Conservation (phyloP, 2,797 vertebrate species). For the Dendrocincla tyrannina region DNA sequence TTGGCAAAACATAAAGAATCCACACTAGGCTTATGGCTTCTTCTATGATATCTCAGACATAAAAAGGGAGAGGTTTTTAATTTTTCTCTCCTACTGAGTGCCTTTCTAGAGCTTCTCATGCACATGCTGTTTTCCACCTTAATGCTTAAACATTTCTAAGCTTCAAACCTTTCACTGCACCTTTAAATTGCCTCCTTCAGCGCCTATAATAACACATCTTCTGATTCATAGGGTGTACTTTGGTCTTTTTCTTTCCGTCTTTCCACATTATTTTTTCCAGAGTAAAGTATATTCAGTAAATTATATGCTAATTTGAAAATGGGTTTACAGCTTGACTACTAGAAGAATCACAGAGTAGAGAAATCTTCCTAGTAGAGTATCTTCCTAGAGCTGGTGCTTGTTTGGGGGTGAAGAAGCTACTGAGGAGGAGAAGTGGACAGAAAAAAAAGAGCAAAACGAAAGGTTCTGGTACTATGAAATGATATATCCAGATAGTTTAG, state of each 20-base stretch:
- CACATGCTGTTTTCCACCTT: background rate
- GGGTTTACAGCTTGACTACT: background rate
- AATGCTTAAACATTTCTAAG: background rate
- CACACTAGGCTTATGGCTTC: constrained; percentile 23
- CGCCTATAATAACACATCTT: background rate
- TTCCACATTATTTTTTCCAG: background rate
- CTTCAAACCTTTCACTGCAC: background rate
- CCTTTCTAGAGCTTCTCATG: background rate
- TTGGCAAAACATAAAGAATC: constrained; percentile 61
- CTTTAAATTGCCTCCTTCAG: background rate
- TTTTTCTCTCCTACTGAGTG: background rate
- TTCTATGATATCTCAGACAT: constrained; percentile 19
- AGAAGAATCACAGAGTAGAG: background rate
- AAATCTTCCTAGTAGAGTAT: background rate
- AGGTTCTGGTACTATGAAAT: background rate
- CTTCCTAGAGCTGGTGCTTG: background rate
- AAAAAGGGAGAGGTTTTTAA: background rate
- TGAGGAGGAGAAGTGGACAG: background rate
- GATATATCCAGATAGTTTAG: background rate
- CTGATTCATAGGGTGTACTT: background rate
- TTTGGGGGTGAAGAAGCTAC: background rate
- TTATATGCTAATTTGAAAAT: background rate
- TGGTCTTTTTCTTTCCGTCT: background rate
- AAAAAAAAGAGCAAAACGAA: background rate
- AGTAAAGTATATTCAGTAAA: background rate